Evolutionary conservation across 2,797 vertebrate genomes (phyloP), one percentile per base, ranked within the genome.

Genomic region (Falco berigora): DNA sequence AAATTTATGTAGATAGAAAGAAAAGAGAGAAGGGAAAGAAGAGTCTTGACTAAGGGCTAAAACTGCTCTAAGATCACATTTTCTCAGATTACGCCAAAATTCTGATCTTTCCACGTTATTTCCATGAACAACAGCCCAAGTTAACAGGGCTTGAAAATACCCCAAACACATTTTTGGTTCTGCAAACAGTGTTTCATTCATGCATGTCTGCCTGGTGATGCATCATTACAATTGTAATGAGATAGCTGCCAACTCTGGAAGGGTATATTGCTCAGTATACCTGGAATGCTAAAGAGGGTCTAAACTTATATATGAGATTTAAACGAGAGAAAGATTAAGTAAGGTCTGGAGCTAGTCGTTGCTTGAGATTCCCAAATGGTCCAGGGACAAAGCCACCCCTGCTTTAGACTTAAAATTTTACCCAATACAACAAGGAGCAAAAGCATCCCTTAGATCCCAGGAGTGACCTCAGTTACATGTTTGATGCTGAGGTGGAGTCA

Each of bases 111-210:
- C 74, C n/a, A 27, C 28, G 9, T 71, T 50, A 68, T 74, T 82
- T 89, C 74, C 28, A 3, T 32, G 74, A 92, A 66, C 34, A 91
- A 47, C 34, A 38, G 44, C 49, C n/a, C 23, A 30, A 82, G 27
- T 92, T 76, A 83, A 74, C n/a, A 90, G 46, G 50, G 76, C 46
- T 58, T 88, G 93, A 95, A 95, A 84, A 64, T 82, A 88, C 50
- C 50, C 92, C 73, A 94, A 92, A 93, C 24, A 55, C 49, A 27
- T 40, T 77, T 92, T 89, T 74, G 49, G 34, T 88, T 93, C 95
- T 92, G 59, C 90, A 93, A 92, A 91, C 83, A 73, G 44, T 5
- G 25, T 36, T 92, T 80, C 63, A 61, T 79, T 77, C 86, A 74
- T 52, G 17, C 49, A 18, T 6, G 32, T 82, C 94, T 95, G 86